Conservation (phyloP, 2,888 invertebrate species). For the Agrochola macilenta region DNA sequence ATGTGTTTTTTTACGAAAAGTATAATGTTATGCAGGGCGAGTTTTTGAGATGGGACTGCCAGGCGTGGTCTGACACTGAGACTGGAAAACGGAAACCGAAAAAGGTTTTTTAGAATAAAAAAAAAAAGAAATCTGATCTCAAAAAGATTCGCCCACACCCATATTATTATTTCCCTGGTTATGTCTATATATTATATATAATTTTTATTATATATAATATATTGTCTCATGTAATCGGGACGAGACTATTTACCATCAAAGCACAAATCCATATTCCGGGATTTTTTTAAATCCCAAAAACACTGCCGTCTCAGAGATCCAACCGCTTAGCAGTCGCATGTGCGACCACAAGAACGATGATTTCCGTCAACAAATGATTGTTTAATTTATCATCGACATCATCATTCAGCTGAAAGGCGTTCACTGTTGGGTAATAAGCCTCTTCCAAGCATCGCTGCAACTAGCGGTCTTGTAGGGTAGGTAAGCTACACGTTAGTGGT, state of each 20-base stretch:
- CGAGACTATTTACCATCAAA: background rate
- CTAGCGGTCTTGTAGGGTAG: background rate
- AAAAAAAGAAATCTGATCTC: background rate
- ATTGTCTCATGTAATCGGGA: background rate
- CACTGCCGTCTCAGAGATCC: background rate
- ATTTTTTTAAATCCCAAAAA: too few relatives aligned
- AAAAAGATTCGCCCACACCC: background rate
- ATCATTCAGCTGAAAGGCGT: background rate
- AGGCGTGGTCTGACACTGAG: background rate
- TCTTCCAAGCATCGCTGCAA: too few relatives aligned
- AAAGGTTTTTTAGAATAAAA: background rate
- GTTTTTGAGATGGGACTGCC: slow-evolving; percentile 8
- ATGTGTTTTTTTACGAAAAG: slow-evolving; percentile 12
- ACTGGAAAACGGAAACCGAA: background rate
- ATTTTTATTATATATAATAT: too few relatives aligned
- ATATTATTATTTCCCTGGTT: background rate
- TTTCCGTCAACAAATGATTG: background rate
- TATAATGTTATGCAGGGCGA: slow-evolving; percentile 31
- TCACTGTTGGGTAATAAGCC: background rate
- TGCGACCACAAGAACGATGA: background rate
- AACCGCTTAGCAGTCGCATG: background rate
- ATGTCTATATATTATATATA: too few relatives aligned
- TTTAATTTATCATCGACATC: background rate
- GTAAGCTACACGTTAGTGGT: too few relatives aligned
- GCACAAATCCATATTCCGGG: background rate